Evolutionary conservation across 2,888 invertebrate genomes (phyloP), one percentile per base, ranked within the genome.

Genomic region (Cyaniris semiargus): DNA sequence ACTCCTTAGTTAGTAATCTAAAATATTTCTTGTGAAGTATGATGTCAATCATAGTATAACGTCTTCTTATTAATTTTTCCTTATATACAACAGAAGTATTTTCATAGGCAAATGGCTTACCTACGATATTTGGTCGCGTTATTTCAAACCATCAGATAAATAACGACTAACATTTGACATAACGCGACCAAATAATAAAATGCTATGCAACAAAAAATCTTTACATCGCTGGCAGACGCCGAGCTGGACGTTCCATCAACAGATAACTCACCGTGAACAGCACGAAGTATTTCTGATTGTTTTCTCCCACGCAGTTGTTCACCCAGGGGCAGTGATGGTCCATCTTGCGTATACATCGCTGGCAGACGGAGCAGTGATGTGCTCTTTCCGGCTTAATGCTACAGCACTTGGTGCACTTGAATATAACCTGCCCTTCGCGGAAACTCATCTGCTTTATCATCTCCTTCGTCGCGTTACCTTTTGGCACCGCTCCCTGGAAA

Each of bases 221-320:
- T n/a, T n/a, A n/a, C 44, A 48, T 53, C 13, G 21, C 58, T 58
- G 8, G 13, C 23, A 10, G 6, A 18, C 18, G 6, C 56, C n/a
- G 2, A 15, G 6, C 21, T 21, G 0, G 8, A 21, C 21, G 21
- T n/a, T 4, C 10, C 13, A 60, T 13, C 23, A 23, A 23, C 21
- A 1, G 10, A 23, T 10, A 10, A 95, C 96, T 96, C 91, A 98
- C 98, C 80, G 98, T 99, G 91, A 99, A 99, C 77, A 99, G 95
- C 78, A 99, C 99, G 94, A 99, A 99, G 93, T 97, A 99, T 92
- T 99, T 99, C 94, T 99, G 99, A 95, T 99, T 99, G 87, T 97
- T 98, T 91, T 99, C 99, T 27, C 99, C 99, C 2, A 99, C 99
- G 91, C 99, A 99, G 89, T 99, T 99, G 89, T 99, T 99, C 10